Conservation (phyloP, 2,113 vertebrate species). For the Podiceps cristatus region DNA sequence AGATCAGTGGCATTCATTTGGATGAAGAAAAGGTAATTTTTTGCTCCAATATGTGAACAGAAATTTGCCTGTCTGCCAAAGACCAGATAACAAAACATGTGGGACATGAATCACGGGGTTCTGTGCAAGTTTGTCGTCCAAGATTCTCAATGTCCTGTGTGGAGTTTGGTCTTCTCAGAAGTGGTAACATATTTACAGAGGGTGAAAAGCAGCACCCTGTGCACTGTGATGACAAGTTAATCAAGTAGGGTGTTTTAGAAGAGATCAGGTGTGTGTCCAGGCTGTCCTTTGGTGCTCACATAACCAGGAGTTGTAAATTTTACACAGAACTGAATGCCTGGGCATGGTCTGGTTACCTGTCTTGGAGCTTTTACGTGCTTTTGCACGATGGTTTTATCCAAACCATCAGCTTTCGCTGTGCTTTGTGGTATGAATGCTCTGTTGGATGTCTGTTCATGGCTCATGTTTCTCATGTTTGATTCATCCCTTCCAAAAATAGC, state of each 20-base stretch:
- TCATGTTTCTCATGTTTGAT: not conserved
- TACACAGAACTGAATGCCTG: not conserved
- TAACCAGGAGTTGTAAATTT: not conserved
- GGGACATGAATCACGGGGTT: fast-evolving
- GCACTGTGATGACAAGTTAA: not conserved
- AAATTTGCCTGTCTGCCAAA: conserved; percentile 4
- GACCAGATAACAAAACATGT: not conserved
- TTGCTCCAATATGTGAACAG: not conserved
- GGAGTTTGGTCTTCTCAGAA: not conserved
- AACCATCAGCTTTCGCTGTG: not conserved
- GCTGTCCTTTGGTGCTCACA: not conserved
- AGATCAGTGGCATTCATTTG: conserved; percentile 98
- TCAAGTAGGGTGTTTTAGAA: not conserved
- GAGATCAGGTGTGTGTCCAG: not conserved
- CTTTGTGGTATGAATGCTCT: not conserved
- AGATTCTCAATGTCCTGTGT: not conserved
- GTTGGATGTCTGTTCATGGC: not conserved
- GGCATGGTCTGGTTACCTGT: not conserved
- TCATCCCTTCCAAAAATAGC: not conserved
- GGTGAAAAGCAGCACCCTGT: fast-evolving
- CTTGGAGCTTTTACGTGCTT: not conserved
- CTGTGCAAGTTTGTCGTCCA: not conserved
- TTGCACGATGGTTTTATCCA: not conserved
- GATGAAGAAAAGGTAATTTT: conserved; percentile 89
- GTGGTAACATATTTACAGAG: not conserved